phyloP scores from a whole-genome alignment of 2,888 invertebrate genomes.

The Lepidochrysops patricia region DNA sequence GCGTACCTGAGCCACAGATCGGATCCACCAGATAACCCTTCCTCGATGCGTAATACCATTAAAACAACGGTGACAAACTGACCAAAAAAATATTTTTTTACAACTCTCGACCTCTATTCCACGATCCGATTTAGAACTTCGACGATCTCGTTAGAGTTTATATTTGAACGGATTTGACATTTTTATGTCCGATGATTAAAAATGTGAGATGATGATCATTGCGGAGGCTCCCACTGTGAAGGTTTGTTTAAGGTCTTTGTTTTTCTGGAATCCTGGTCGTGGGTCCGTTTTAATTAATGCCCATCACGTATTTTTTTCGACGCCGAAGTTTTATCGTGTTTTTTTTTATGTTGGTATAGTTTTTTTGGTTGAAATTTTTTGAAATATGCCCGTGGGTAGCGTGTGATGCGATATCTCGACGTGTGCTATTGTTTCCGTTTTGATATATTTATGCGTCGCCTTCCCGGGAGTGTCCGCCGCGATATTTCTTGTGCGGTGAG shows the following conservation, averaged over 20 bases:
- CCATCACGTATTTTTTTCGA: constrained; percentile 72
- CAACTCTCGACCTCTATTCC: constrained; percentile 50
- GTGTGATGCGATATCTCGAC: constrained; percentile 69
- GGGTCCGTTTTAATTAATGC: constrained; percentile 75
- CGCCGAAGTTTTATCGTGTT: constrained; percentile 48
- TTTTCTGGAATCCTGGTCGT: constrained; percentile 69
- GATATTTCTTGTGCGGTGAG: constrained; percentile 48
- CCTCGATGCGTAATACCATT: constrained; percentile 72
- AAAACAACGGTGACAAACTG: constrained; percentile 74
- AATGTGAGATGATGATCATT: constrained; percentile 73
- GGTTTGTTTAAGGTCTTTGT: constrained; percentile 71
- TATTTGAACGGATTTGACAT: constrained; percentile 37
- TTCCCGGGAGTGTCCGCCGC: constrained; percentile 54
- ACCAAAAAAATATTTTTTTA: constrained; percentile 69
- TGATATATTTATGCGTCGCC: constrained; percentile 69
- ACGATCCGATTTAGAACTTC: constrained; percentile 35
- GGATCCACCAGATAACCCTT: constrained; percentile 68
- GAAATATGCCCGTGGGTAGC: constrained; percentile 64
- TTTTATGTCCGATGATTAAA: constrained; percentile 67
- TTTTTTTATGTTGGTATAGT: constrained; percentile 43
- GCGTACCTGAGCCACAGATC: constrained; percentile 61
- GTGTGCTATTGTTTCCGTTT: constrained; percentile 72
- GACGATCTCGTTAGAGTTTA: constrained; percentile 32
- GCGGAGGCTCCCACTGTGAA: constrained; percentile 70
- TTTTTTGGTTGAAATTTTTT: constrained; percentile 48